Evolutionary conservation across 2,797 vertebrate genomes (phyloP).

Genomic region (Microctenopoma lineatum): DNA sequence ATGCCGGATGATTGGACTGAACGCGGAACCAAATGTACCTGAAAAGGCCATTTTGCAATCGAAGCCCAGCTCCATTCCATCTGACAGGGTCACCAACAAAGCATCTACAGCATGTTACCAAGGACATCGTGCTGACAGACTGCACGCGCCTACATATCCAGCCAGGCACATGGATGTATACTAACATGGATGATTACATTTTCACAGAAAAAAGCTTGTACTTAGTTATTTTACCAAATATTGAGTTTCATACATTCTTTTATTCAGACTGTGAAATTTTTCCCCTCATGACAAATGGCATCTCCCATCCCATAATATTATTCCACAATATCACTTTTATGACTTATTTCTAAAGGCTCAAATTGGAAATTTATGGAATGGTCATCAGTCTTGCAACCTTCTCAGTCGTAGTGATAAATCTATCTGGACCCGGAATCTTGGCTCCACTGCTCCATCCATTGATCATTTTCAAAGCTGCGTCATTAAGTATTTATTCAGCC

Average conservation of each 20-base stretch:
- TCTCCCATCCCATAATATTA: neutral
- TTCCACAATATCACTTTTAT: constrained; percentile 37
- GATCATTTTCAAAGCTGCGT: constrained; percentile 68
- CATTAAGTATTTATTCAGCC: constrained; percentile 77
- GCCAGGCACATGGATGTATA: neutral
- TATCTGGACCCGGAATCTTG: constrained; percentile 49
- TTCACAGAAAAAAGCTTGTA: neutral
- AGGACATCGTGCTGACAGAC: neutral
- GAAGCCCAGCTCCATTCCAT: constrained; percentile 19
- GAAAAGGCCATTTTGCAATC: constrained; percentile 55
- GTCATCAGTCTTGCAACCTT: constrained; percentile 57
- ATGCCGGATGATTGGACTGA: constrained; percentile 54
- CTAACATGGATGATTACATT: neutral
- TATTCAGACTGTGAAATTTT: constrained; percentile 9
- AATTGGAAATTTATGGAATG: constrained; percentile 43
- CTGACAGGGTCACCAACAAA: constrained; percentile 49
- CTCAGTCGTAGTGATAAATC: constrained; percentile 63
- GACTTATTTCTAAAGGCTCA: constrained; percentile 43
- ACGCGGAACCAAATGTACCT: constrained; percentile 57
- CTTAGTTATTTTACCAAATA: neutral
- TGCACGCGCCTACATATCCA: constrained; percentile 3
- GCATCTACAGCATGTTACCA: constrained; percentile 1
- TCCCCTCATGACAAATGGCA: constrained; percentile 28
- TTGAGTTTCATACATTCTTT: constrained; percentile 9
- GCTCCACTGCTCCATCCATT: constrained; percentile 51